Conservation (phyloP, 2,113 vertebrate species). For the Ranitomeya variabilis region DNA sequence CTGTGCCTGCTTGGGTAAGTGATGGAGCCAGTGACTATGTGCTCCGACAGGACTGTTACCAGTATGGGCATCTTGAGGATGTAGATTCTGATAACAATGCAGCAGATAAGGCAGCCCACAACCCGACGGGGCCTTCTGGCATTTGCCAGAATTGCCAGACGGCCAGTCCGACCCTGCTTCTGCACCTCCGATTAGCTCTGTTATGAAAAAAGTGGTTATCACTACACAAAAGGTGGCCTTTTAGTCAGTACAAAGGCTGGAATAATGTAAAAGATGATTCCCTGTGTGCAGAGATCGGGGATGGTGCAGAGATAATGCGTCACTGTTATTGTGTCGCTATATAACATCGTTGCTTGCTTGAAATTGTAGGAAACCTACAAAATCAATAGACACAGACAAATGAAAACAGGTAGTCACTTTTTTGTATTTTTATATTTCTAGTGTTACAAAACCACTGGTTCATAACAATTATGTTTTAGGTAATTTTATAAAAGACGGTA, state of each 20-base stretch:
- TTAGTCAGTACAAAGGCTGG: neutral
- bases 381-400: constrained; percentile 28
- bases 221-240: neutral
- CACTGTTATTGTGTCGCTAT: neutral
- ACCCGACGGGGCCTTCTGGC: too few species aligned
- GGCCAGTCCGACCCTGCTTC: too few species aligned
- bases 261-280: neutral
- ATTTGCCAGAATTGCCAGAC: too few species aligned
- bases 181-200: too few species aligned
- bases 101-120: too few species aligned
- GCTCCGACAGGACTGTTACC: too few species aligned
- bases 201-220: too few species aligned
- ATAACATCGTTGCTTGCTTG: neutral
- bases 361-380: neutral
- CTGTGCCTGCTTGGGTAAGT: too few species aligned
- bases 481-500: constrained; percentile 49
- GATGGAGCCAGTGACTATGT: too few species aligned
- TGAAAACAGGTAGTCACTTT: constrained; percentile 24
- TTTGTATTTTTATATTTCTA: constrained; percentile 51
- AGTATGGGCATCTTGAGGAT: too few species aligned
- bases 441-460: constrained; percentile 46
- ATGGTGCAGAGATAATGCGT: neutral
- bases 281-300: neutral
- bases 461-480: constrained; percentile 53
- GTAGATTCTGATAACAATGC: too few species aligned